Evolutionary conservation across 2,888 invertebrate genomes (phyloP).

Genomic region (Agriopis aurantiaria): DNA sequence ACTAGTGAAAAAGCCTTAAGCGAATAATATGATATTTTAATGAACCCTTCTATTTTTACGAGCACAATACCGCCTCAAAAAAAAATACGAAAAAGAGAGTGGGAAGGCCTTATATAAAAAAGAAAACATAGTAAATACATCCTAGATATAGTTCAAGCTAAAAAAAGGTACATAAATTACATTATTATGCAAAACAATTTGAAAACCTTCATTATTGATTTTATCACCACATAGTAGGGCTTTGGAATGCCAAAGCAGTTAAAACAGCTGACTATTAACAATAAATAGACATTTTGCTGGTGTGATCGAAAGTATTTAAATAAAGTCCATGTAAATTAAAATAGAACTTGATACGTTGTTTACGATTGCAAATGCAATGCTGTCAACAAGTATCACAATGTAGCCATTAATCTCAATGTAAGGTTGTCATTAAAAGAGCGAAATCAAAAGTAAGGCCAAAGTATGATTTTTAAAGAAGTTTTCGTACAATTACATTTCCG

Average conservation of each 20-base stretch:
- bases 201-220: neutral
- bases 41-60: neutral
- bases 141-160: too few relatives aligned
- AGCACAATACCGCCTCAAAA: neutral
- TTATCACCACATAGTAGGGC: constrained; percentile 6
- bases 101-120: neutral
- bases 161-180: neutral
- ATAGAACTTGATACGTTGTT: constrained; percentile 17
- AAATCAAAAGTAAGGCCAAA: too few relatives aligned
- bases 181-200: neutral
- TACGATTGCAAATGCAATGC: constrained; percentile 10
- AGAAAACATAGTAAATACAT: neutral
- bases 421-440: neutral
- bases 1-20: neutral
- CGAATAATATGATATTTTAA: neutral
- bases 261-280: constrained; percentile 23
- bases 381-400: constrained; percentile 17
- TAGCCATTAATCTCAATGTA: neutral
- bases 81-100: neutral
- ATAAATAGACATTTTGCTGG: constrained; percentile 1
- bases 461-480: neutral
- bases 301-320: constrained; percentile 5
- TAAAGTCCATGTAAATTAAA: constrained; percentile 12
- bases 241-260: constrained; percentile 1
- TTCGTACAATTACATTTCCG: neutral